Evolutionary conservation across 1,140 invertebrate genomes (phyloP).

Genomic region (Drosophila sp.): DNA sequence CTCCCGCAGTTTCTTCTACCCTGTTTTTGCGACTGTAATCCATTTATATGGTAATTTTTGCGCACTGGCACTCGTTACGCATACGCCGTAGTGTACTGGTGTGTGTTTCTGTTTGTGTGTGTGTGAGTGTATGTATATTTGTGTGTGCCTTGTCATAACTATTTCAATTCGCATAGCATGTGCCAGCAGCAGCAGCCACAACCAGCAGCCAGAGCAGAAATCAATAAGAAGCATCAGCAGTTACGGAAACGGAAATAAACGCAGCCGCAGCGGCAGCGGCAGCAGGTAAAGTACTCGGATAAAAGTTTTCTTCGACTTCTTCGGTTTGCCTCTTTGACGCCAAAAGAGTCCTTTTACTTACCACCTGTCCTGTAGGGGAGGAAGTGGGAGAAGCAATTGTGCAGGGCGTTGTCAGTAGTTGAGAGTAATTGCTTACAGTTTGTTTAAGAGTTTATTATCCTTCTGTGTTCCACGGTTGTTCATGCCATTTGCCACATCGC

Average conservation of each 20-base stretch:
- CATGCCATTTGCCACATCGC: conserved; percentile 31
- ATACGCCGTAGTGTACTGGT: conserved; percentile 24
- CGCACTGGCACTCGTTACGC: conserved; percentile 46
- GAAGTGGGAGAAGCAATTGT: neutral
- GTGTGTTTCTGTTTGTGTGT: neutral
- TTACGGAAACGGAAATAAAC: conserved; percentile 53
- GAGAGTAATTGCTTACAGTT: conserved; percentile 40
- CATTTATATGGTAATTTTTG: conserved; percentile 79
- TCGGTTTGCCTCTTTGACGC: conserved; percentile 20
- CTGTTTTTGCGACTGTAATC: conserved; percentile 55
- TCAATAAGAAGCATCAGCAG: conserved; percentile 49
- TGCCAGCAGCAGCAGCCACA: conserved; percentile 46
- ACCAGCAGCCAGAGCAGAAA: conserved; percentile 32
- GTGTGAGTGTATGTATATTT: neutral
- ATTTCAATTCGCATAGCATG: conserved; percentile 74
- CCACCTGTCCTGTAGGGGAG: neutral
- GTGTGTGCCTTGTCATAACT: conserved; percentile 65
- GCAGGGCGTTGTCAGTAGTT: conserved; percentile 3
- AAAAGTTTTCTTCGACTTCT: conserved; percentile 22
- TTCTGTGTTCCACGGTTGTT: conserved; percentile 7
- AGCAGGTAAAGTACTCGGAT: conserved; percentile 43
- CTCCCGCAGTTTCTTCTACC: conserved; percentile 5
- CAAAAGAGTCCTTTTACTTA: conserved; percentile 1
- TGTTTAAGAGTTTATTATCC: conserved; percentile 27
- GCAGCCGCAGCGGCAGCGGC: conserved; percentile 28